Evolutionary conservation across 1,140 invertebrate genomes (phyloP).

Genomic region (Drosophila setifemur): DNA sequence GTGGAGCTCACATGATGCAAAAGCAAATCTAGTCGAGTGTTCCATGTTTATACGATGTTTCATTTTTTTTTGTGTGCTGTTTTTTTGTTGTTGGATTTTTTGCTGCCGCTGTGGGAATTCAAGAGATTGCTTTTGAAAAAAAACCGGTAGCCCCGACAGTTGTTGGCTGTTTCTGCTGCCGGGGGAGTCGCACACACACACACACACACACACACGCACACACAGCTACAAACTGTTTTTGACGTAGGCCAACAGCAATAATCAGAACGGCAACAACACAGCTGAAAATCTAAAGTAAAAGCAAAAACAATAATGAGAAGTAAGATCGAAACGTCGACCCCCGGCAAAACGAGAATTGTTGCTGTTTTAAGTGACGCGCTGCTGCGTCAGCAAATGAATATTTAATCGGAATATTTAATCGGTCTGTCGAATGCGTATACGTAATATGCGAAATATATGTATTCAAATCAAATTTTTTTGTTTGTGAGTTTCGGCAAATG

Average conservation of each 20-base stretch:
- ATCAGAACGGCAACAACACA: conserved; percentile 22
- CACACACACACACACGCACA: too few relatives aligned
- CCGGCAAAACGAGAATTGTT: conserved; percentile 21
- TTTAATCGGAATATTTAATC: conserved; percentile 73
- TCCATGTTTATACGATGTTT: conserved; percentile 31
- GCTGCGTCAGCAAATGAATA: conserved; percentile 78
- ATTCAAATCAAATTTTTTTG: conserved; percentile 36
- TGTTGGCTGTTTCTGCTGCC: conserved; percentile 11
- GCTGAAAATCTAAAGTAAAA: background rate
- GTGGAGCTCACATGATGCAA: conserved; percentile 3
- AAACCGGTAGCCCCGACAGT: conserved; percentile 45
- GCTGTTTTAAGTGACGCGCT: conserved; percentile 65
- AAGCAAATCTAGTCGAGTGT: conserved; percentile 18
- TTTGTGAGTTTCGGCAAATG: too few relatives aligned
- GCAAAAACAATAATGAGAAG: conserved; percentile 39
- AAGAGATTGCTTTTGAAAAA: conserved; percentile 54
- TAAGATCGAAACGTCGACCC: conserved; percentile 42
- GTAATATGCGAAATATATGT: conserved; percentile 44
- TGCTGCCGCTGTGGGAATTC: conserved; percentile 37
- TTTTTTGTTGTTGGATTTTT: conserved; percentile 11
- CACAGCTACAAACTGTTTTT: conserved; percentile 46
- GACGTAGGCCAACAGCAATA: conserved; percentile 63
- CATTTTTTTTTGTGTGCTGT: conserved; percentile 11
- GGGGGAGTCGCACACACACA: conserved; percentile 14
- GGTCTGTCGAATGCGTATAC: conserved; percentile 23